Evolutionary conservation across 2,888 invertebrate genomes (phyloP).

Genomic region (Caenorhabditis japonica): DNA sequence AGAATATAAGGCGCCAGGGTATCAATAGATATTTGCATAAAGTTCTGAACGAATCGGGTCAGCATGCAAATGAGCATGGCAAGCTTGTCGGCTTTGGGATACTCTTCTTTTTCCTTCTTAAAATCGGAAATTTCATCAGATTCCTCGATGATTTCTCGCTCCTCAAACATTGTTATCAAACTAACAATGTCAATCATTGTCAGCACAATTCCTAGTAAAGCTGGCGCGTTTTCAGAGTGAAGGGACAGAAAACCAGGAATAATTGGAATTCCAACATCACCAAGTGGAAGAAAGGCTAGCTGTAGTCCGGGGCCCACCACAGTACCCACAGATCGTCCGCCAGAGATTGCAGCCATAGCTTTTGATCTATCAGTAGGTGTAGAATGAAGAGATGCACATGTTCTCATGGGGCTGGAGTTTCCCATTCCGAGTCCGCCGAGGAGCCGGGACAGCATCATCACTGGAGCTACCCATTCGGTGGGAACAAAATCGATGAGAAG

Average conservation of each 20-base stretch:
- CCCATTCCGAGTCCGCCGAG: constrained; percentile 50
- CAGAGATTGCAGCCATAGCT: constrained; percentile 48
- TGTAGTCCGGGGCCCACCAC: constrained; percentile 46
- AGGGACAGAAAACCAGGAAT: constrained; percentile 22
- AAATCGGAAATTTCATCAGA: constrained; percentile 25
- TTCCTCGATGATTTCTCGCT: constrained; percentile 27
- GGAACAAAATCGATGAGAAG: constrained; percentile 37
- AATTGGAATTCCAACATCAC: constrained; percentile 29
- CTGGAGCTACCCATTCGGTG: constrained; percentile 17
- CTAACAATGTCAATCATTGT: constrained; percentile 36
- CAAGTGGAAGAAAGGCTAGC: constrained; percentile 34
- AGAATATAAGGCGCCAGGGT: constrained; percentile 39
- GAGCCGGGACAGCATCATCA: constrained; percentile 44
- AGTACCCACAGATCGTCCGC: constrained; percentile 46
- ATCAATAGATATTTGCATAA: constrained; percentile 48
- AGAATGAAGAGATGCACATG: constrained; percentile 41
- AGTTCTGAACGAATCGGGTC: constrained; percentile 47
- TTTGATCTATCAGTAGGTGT: constrained; percentile 34
- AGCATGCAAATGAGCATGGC: constrained; percentile 50
- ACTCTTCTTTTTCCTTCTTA: constrained; percentile 34
- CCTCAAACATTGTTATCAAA: constrained; percentile 25
- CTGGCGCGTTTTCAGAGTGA: constrained; percentile 44
- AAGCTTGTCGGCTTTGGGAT: constrained; percentile 26
- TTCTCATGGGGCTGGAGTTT: constrained; percentile 45
- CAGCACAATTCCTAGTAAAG: constrained; percentile 32